These are phyloP conservation scores for Xiphorhynchus erythropygius DNA, from an alignment of 2,797 vertebrate genomes.

Conservation along the genomic window DNA sequence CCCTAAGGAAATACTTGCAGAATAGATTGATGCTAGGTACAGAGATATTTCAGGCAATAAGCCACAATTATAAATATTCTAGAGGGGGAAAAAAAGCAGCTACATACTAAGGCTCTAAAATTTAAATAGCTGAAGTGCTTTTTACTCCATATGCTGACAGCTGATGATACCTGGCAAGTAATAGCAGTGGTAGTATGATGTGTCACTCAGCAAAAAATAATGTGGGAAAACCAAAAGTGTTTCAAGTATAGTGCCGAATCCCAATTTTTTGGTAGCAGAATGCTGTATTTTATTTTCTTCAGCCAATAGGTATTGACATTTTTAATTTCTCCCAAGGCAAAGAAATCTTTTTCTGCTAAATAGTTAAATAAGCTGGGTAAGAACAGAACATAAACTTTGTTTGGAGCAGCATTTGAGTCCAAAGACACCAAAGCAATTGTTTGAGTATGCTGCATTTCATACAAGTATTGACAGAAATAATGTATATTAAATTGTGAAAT, in stretches of 20 bases:
- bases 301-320: not conserved
- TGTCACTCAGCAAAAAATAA: slow-evolving; percentile 31
- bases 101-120: not conserved
- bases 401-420: not conserved
- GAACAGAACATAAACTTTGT: slow-evolving; percentile 37
- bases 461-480: not conserved
- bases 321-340: not conserved
- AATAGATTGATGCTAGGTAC: not conserved
- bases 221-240: slow-evolving; percentile 6
- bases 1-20: not conserved
- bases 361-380: not conserved
- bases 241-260: not conserved
- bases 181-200: not conserved
- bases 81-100: not conserved
- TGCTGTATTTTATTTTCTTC: slow-evolving; percentile 27
- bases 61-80: not conserved
- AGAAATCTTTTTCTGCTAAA: slow-evolving; percentile 14
- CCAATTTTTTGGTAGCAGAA: slow-evolving; percentile 7
- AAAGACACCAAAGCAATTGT: not conserved
- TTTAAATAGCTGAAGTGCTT: slow-evolving; percentile 19
- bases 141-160: not conserved
- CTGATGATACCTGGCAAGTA: not conserved
- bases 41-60: not conserved
- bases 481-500: not conserved
- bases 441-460: not conserved